These are phyloP conservation scores for Syngnathus scovelli DNA, from an alignment of 2,113 vertebrate species.

Conservation along the genomic window DNA sequence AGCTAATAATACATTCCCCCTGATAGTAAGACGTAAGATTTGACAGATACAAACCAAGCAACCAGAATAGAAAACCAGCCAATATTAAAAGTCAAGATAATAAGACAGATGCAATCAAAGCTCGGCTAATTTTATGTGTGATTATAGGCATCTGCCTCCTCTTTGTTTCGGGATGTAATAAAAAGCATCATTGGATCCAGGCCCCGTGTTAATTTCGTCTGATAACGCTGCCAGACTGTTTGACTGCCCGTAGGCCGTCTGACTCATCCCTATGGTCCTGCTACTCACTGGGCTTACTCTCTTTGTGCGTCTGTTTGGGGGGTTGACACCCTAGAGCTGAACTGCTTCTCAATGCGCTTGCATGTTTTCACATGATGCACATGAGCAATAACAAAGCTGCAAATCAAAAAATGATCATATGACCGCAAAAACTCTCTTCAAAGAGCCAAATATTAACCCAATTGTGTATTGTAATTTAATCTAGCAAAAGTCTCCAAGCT, in stretches of 20 bases:
- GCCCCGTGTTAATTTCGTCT: conserved; percentile 44
- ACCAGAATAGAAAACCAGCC: not conserved
- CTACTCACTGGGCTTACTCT: conserved; percentile 28
- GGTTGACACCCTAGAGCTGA: conserved; percentile 50
- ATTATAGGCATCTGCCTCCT: conserved; percentile 4
- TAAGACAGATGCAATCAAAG: conserved; percentile 31
- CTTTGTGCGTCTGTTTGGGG: conserved; percentile 17
- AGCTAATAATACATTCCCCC: conserved; percentile 15
- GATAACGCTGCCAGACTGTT: conserved; percentile 49
- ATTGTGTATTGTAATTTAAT: not conserved
- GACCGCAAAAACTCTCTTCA: conserved; percentile 20
- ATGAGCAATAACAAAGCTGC: conserved; percentile 41
- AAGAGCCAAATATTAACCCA: not conserved
- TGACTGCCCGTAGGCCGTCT: conserved; percentile 49
- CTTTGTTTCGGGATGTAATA: conserved; percentile 30
- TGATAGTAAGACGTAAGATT: conserved; percentile 2
- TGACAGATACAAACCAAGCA: conserved; percentile 4
- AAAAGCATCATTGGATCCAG: conserved; percentile 18
- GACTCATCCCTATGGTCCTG: conserved; percentile 55
- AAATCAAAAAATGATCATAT: conserved; percentile 13
- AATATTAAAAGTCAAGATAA: conserved; percentile 19
- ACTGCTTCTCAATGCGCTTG: conserved; percentile 29
- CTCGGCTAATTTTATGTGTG: conserved; percentile 21
- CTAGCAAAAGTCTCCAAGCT: not conserved
- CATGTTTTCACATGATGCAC: conserved; percentile 45